Percentiles rank a stretch among this genome's conserved stretches.
phyloP scores from a whole-genome alignment of 2,113 vertebrate species.

The Dasypus novemcinctus region DNA sequence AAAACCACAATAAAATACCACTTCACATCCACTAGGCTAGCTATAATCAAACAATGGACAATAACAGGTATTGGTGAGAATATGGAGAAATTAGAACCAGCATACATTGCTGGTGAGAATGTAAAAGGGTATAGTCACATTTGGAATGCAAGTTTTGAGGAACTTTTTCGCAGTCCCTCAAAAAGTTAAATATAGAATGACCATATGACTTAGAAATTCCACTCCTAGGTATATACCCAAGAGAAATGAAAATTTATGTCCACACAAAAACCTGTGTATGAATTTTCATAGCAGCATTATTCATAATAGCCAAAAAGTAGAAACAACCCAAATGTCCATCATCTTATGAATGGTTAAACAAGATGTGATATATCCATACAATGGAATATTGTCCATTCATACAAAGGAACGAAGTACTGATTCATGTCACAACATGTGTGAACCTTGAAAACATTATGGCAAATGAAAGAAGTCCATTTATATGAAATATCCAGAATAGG shows the following conservation, averaged over 20 bases:
- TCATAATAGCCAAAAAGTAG: not conserved
- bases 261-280: not conserved
- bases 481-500: too few relatives aligned
- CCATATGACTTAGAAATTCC: not conserved
- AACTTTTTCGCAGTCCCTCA: not conserved
- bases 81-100: too few relatives aligned
- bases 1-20: not conserved
- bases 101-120: too few relatives aligned
- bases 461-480: too few relatives aligned
- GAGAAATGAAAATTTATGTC: constrained; percentile 1
- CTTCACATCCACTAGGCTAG: not conserved
- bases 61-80: not conserved
- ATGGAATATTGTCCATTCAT: not conserved
- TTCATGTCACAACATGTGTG: not conserved
- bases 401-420: not conserved
- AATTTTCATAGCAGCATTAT: not conserved
- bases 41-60: not conserved
- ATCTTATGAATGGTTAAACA: not conserved
- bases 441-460: too few relatives aligned
- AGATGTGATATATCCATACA: not conserved
- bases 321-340: not conserved
- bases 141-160: not conserved
- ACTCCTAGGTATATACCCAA: not conserved
- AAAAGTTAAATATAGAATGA: not conserved
- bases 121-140: not conserved